Evolutionary conservation across 2,797 vertebrate genomes (phyloP).

Genomic region (Eleutherodactylus coqui): DNA sequence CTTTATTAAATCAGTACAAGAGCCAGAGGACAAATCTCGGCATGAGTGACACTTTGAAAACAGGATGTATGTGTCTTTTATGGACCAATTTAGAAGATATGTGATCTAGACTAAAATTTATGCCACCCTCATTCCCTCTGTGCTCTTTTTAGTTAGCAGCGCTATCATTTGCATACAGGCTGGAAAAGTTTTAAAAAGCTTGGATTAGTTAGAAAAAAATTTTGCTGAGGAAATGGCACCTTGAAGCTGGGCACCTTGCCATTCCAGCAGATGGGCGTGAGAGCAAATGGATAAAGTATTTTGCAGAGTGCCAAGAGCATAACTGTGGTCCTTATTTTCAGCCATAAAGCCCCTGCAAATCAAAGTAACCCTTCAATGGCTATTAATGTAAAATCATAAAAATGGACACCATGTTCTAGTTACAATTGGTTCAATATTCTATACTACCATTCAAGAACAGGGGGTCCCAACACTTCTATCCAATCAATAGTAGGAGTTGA

Average conservation of each 20-base stretch:
- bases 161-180: slow-evolving; percentile 37
- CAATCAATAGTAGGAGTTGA: not conserved
- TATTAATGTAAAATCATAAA: not conserved
- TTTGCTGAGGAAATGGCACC: slow-evolving; percentile 51
- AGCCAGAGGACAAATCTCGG: not conserved
- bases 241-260: slow-evolving; percentile 61
- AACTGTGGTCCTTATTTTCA: slow-evolving; percentile 42
- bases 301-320: slow-evolving; percentile 33
- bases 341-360: slow-evolving; percentile 38
- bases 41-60: slow-evolving; percentile 2
- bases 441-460: too few relatives aligned
- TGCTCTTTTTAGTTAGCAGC: slow-evolving; percentile 19
- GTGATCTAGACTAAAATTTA: slow-evolving; percentile 24
- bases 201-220: slow-evolving; percentile 37
- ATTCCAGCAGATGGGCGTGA: slow-evolving; percentile 60
- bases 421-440: not conserved
- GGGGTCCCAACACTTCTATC: too few relatives aligned
- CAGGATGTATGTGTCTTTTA: slow-evolving; percentile 3
- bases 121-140: slow-evolving; percentile 14
- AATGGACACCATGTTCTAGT: not conserved
- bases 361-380: slow-evolving; percentile 25
- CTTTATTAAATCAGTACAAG: not conserved
- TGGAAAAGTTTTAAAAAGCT: slow-evolving; percentile 29
- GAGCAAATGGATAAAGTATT: slow-evolving; percentile 39
- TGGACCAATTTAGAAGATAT: slow-evolving; percentile 29